phyloP scores from a whole-genome alignment of 2,888 invertebrate species.

The Agrochola litura region DNA sequence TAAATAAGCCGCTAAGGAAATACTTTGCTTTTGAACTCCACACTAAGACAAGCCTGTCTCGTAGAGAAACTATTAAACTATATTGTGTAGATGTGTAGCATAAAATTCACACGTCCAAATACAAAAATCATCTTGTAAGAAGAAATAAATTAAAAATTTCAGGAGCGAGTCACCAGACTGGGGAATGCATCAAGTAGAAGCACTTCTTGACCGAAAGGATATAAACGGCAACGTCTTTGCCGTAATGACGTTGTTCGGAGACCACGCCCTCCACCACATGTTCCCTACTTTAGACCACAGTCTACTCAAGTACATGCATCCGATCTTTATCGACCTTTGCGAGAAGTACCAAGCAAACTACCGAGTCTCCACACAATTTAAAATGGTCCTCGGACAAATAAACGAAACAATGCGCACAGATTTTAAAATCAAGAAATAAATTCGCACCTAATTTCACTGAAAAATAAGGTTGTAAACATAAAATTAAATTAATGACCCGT shows the following conservation, averaged over 20 bases:
- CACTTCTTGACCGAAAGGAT: slow-evolving; percentile 93
- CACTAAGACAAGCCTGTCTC: too few relatives aligned
- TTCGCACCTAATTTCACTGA: slow-evolving; percentile 48
- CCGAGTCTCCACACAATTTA: slow-evolving; percentile 86
- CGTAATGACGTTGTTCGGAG: slow-evolving; percentile 93
- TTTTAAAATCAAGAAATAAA: slow-evolving; percentile 66
- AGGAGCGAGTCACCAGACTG: slow-evolving; percentile 91
- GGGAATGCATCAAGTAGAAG: slow-evolving; percentile 94
- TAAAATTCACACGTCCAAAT: background rate
- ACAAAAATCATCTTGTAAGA: background rate
- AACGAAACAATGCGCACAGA: slow-evolving; percentile 68
- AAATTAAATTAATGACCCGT: slow-evolving; percentile 57
- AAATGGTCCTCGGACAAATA: slow-evolving; percentile 92
- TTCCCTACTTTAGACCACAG: slow-evolving; percentile 95
- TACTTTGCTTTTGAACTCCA: too few relatives aligned
- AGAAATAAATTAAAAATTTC: slow-evolving; percentile 43
- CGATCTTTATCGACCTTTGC: slow-evolving; percentile 80
- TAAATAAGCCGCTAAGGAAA: too few relatives aligned
- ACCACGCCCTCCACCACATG: slow-evolving; percentile 94
- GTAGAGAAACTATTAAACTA: background rate
- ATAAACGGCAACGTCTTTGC: slow-evolving; percentile 92
- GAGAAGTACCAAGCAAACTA: slow-evolving; percentile 89
- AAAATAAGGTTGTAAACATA: slow-evolving; percentile 63
- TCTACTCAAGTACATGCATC: slow-evolving; percentile 91
- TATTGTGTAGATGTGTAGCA: background rate